A percentile compares a stretch with the other conserved stretches of the same genome.
Conservation (phyloP, 2,888 invertebrate species). For the Cataglyphis livida region DNA sequence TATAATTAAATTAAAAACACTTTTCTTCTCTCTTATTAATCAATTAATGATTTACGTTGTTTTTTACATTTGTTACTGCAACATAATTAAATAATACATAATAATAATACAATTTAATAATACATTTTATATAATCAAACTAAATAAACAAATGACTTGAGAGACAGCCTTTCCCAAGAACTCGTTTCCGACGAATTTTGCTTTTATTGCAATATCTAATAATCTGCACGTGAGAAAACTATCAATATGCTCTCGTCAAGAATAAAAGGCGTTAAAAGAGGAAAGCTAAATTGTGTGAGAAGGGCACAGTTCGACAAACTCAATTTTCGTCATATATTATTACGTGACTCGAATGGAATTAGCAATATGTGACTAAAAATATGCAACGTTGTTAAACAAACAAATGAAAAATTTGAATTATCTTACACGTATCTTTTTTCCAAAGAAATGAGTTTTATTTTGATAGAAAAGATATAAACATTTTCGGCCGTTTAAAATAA, state of each 20-base stretch:
- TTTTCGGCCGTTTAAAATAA: not conserved
- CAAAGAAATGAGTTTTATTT: not conserved
- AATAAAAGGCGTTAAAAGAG: conserved; percentile 18
- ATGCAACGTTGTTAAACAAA: not conserved
- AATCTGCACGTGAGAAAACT: conserved; percentile 32
- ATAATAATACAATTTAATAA: not conserved
- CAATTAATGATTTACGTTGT: not conserved
- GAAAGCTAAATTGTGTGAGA: not conserved
- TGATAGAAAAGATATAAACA: not conserved
- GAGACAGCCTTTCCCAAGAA: not conserved
- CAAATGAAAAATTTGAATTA: not conserved
- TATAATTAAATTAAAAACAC: not conserved
- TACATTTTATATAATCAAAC: not conserved
- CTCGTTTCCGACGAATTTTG: not conserved
- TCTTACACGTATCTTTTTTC: not conserved
- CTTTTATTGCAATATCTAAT: conserved; percentile 7
- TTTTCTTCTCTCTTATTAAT: not conserved
- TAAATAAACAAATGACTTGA: not conserved
- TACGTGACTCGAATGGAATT: conserved; percentile 28
- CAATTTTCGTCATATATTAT: conserved; percentile 39
- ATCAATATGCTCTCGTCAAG: conserved; percentile 5
- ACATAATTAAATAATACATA: not conserved
- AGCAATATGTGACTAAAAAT: not conserved
- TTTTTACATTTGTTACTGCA: not conserved
- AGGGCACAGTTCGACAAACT: conserved; percentile 10